A percentile compares a stretch with the other conserved stretches of the same genome.
Evolutionary conservation across 2,888 invertebrate species (phyloP).

Genomic region (Cancer borealis): DNA sequence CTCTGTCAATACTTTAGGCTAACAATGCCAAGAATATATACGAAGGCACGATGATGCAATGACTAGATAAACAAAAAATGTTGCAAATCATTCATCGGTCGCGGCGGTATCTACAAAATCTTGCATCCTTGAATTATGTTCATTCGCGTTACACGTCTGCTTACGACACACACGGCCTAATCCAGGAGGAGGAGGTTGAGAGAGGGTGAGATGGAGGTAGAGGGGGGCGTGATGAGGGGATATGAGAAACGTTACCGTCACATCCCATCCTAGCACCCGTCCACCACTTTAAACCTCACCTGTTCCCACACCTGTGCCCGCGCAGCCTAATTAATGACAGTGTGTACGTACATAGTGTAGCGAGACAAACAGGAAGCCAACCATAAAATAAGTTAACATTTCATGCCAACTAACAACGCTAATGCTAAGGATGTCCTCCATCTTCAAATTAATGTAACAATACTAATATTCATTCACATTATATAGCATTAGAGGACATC

Average conservation of each 20-base stretch:
- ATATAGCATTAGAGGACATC: background rate
- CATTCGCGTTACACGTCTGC: background rate
- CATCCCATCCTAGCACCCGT: background rate
- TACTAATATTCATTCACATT: background rate
- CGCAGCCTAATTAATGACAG: background rate
- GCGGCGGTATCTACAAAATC: background rate
- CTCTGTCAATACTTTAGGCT: background rate
- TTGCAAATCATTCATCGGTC: background rate
- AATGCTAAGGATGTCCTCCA: background rate
- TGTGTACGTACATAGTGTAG: background rate
- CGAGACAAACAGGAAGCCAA: background rate
- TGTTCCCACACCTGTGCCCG: constrained; percentile 25
- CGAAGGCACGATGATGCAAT: background rate
- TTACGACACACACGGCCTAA: background rate
- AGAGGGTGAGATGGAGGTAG: background rate
- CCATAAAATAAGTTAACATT: no score
- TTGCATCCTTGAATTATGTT: background rate
- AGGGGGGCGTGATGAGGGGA: background rate
- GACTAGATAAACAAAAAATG: background rate
- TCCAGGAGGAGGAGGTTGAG: background rate
- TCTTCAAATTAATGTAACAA: no score
- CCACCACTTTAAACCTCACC: background rate
- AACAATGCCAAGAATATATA: background rate
- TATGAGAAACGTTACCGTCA: background rate
- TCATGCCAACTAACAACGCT: no score